Percentiles rank a stretch among this genome's conserved stretches.
phyloP scores from a whole-genome alignment of 2,113 vertebrate genomes.

The Pristiophorus japonicus region DNA sequence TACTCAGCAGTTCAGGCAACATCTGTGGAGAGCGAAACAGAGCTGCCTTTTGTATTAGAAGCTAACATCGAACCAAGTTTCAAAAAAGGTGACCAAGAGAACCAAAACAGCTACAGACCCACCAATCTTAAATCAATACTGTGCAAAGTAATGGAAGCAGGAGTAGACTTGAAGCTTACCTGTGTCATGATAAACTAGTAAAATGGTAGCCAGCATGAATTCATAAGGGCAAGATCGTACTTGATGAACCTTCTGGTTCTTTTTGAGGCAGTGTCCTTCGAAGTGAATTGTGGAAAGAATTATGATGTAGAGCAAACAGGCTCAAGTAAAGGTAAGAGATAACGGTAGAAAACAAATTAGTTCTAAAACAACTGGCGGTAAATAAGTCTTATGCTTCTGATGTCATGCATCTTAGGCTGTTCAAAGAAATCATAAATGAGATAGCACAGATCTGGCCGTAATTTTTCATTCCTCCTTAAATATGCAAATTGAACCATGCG shows the following conservation, averaged over 20 bases:
- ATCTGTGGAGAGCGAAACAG: neutral
- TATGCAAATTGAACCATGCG: neutral
- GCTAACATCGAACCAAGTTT: neutral
- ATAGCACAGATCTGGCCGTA: neutral
- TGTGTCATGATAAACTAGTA: neutral
- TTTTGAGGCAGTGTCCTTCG: neutral
- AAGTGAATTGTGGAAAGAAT: neutral
- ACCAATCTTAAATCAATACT: neutral
- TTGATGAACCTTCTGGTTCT: neutral
- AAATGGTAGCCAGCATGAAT: neutral
- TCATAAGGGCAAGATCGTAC: neutral
- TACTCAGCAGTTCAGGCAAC: neutral
- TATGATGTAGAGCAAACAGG: neutral
- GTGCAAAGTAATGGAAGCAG: neutral
- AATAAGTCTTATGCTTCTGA: neutral
- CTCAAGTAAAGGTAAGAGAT: neutral
- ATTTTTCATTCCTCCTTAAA: neutral
- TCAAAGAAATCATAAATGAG: neutral
- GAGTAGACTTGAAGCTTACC: neutral
- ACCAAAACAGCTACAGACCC: neutral
- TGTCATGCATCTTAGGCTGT: neutral
- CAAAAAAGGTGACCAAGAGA: neutral
- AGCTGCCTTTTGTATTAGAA: neutral
- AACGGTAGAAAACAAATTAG: neutral
- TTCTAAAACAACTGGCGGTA: neutral